A percentile compares a stretch with the other conserved stretches of the same genome.
Evolutionary conservation across 2,888 invertebrate species (phyloP).

Genomic region (Epirrhoe alternata): DNA sequence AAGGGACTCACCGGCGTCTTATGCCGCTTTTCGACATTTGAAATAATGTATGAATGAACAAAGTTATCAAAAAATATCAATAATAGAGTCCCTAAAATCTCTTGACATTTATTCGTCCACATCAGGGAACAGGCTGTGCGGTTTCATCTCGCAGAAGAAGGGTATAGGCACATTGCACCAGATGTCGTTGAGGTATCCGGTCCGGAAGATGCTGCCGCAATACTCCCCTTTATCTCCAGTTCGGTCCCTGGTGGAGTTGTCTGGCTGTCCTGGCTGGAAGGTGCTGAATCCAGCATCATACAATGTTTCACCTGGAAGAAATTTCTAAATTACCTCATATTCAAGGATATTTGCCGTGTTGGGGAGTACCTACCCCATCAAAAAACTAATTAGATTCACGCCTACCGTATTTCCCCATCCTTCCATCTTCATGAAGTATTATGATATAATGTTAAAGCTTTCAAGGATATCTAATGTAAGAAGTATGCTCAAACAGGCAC

Average conservation of each 20-base stretch:
- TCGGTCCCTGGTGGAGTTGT: constrained; percentile 42
- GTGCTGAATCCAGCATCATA: constrained; percentile 56
- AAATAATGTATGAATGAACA: too few species aligned
- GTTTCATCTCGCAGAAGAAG: constrained; percentile 36
- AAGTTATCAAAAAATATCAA: too few species aligned
- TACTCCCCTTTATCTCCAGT: constrained; percentile 47
- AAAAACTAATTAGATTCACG: too few species aligned
- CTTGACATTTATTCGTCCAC: not conserved
- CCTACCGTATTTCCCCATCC: too few species aligned
- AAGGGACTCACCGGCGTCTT: too few species aligned
- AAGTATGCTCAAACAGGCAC: too few species aligned
- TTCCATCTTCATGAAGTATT: too few species aligned
- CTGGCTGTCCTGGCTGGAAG: constrained; percentile 54
- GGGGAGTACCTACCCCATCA: too few species aligned
- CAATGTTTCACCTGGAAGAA: constrained; percentile 53
- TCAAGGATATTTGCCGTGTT: not conserved
- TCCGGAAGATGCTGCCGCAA: constrained; percentile 54
- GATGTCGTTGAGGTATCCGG: constrained; percentile 50
- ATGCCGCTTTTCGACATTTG: too few species aligned
- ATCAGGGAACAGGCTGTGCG: constrained; percentile 19
- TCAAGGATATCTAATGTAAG: too few species aligned
- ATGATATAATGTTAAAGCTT: too few species aligned
- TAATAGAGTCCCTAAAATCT: not conserved
- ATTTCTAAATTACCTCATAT: not conserved
- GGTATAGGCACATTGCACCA: constrained; percentile 47